These are phyloP conservation scores for Phycodurus eques DNA, from an alignment of 2,113 vertebrate species.

Conservation along the genomic window DNA sequence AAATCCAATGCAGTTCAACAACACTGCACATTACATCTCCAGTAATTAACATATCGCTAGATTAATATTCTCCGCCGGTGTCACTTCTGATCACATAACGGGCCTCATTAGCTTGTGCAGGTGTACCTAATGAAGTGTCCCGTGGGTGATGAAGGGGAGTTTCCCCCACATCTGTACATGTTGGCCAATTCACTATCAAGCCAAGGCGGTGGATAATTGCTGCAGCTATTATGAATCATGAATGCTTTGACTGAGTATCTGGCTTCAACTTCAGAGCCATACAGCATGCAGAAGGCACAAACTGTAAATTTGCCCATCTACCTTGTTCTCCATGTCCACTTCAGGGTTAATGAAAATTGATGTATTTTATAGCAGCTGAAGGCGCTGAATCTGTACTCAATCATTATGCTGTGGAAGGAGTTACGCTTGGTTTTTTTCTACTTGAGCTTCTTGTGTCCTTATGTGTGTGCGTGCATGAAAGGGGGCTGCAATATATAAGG, in stretches of 20 bases:
- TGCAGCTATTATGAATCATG: slow-evolving; percentile 32
- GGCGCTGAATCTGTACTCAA: slow-evolving; percentile 35
- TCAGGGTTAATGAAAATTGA: slow-evolving; percentile 57
- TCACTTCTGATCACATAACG: not conserved
- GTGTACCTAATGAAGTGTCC: slow-evolving; percentile 16
- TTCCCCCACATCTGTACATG: slow-evolving; percentile 5
- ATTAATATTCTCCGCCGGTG: not conserved
- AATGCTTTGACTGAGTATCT: slow-evolving; percentile 15
- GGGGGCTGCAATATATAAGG: slow-evolving; percentile 23
- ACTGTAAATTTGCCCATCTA: slow-evolving; percentile 32
- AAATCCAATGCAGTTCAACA: not conserved
- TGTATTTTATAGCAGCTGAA: slow-evolving; percentile 42
- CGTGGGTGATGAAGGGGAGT: not conserved
- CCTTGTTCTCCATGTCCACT: slow-evolving; percentile 48
- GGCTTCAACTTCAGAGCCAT: slow-evolving; percentile 14
- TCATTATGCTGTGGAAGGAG: slow-evolving; percentile 17
- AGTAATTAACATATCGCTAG: not conserved
- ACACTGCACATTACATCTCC: not conserved
- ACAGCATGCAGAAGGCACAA: slow-evolving; percentile 33
- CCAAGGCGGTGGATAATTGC: slow-evolving; percentile 23
- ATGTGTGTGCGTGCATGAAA: not conserved
- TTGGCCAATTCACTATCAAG: slow-evolving; percentile 4
- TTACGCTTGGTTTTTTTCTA: slow-evolving; percentile 38
- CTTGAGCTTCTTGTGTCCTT: slow-evolving; percentile 5
- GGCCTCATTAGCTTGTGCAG: slow-evolving; percentile 12